phyloP scores from a whole-genome alignment of 2,888 invertebrate genomes.

The Temnothorax rugatulus region DNA sequence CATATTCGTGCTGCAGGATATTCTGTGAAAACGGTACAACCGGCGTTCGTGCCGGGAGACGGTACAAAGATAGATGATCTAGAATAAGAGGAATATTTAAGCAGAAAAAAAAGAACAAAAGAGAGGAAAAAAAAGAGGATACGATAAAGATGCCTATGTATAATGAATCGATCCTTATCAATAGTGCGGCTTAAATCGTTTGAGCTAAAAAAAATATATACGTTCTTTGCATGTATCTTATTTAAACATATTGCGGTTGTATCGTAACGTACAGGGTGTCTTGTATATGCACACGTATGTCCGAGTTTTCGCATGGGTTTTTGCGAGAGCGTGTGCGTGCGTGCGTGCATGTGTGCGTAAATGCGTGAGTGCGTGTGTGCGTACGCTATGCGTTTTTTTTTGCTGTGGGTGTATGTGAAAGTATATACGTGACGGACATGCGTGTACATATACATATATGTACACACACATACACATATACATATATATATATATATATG shows the following conservation, averaged over 20 bases:
- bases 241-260: constrained; percentile 70
- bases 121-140: neutral
- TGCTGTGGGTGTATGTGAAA: neutral
- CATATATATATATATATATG: constrained; percentile 75
- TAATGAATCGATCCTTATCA: constrained; percentile 30
- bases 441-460: constrained; percentile 76
- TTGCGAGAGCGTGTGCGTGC: neutral
- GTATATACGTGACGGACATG: constrained; percentile 15
- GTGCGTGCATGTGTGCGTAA: neutral
- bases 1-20: constrained; percentile 65
- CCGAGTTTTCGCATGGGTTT: neutral
- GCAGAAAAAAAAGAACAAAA: neutral
- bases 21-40: constrained; percentile 74
- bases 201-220: constrained; percentile 20
- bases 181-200: constrained; percentile 41
- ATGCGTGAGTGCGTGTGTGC: neutral
- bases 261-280: constrained; percentile 72
- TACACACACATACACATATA: constrained; percentile 59
- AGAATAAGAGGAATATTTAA: neutral
- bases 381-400: neutral
- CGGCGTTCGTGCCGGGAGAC: constrained; percentile 41
- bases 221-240: constrained; percentile 70
- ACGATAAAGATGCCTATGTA: constrained; percentile 5
- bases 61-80: constrained; percentile 53
- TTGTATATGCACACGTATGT: constrained; percentile 77